phyloP scores from a whole-genome alignment of 2,888 invertebrate species.

The Platycheirus rosarum region DNA sequence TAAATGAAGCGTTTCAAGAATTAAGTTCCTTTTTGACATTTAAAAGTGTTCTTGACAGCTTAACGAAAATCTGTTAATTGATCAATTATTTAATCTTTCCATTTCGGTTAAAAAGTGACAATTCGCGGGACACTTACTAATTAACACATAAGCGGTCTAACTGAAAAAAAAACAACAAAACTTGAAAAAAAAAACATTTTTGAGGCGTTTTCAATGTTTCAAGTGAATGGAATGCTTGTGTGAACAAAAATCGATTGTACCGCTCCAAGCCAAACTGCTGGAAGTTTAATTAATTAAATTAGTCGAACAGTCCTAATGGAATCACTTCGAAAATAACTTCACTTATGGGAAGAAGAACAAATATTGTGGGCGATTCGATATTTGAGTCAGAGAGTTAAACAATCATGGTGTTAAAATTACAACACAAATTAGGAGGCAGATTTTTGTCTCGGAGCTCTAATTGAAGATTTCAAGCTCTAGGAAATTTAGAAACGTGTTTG shows the following conservation, averaged over 20 bases:
- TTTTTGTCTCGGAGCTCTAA: too few relatives aligned
- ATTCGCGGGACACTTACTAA: slow-evolving; percentile 61
- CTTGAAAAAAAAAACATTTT: slow-evolving; percentile 15
- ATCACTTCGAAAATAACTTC: slow-evolving; percentile 44
- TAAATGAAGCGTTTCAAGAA: slow-evolving; percentile 23
- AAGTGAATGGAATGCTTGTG: slow-evolving; percentile 57
- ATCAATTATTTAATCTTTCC: slow-evolving; percentile 60
- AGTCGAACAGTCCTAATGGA: slow-evolving; percentile 62
- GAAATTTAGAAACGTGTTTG: too few relatives aligned
- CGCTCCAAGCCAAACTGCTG: too few relatives aligned
- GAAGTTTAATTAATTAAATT: slow-evolving; percentile 61
- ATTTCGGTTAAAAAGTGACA: slow-evolving; percentile 41
- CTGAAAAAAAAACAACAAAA: slow-evolving; percentile 55
- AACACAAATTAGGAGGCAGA: too few relatives aligned
- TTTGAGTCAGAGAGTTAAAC: slow-evolving; percentile 38
- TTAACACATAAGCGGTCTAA: slow-evolving; percentile 62
- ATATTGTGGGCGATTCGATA: slow-evolving; percentile 45
- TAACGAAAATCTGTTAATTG: slow-evolving; percentile 53
- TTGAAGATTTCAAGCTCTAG: too few relatives aligned
- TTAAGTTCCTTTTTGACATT: background rate
- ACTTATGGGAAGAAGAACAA: slow-evolving; percentile 51
- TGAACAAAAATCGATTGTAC: background rate
- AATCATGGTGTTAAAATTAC: too few relatives aligned
- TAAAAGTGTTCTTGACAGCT: slow-evolving; percentile 12
- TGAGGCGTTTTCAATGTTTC: slow-evolving; percentile 16